Evolutionary conservation across 2,113 vertebrate genomes (phyloP), one percentile per base, ranked within the genome.

Genomic region (Phalacrocorax pelagicus): DNA sequence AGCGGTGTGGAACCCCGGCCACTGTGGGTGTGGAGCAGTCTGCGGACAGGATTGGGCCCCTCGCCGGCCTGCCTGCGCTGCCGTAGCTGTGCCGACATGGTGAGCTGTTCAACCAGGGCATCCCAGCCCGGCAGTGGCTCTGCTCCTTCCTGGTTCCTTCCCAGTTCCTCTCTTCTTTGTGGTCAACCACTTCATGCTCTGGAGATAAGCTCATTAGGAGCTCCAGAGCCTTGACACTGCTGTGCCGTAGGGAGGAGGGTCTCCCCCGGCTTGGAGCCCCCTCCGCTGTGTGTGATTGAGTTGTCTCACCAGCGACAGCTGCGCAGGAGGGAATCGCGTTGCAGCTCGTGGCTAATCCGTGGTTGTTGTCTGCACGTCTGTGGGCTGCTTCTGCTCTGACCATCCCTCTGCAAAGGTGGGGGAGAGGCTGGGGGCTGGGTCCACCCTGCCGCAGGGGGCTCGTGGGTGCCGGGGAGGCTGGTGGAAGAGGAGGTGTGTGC

Each of bases 331-430:
- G 34, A 13, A 40, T 44, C 1, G 0, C 1, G 4, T 47, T 13
- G 36, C 59, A 85, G 74, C 89, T 65, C 63, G 21, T 0, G 55
- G 49, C 71, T 74, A 61, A 40, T 13, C 71, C 14, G 1, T 20
- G 36, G 24, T 15, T 21, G 5, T 5, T 13, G 34, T n/a, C 42
- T 10, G 2, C 0, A 0, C 23, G 51, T 61, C 55, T 4, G 2
- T 1, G 15, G 4, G 73, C 63, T 86, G 47, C 62, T 84, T 40
- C 78, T 84, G 63, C 66, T 57, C 30, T 19, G 15, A 18, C 6
- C 1, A 1, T 12, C n/a, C 30, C 42, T 51, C 82, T 81, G 77
- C 62, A 32, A 9, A 30, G 34, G 30, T 1, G 0, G 23, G 26
- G 21, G 42, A 58, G 12, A 44, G 15, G 12, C 10, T 86, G 49